Evolutionary conservation across 2,797 vertebrate genomes (phyloP).

Genomic region (Triplophysa bombifrons): DNA sequence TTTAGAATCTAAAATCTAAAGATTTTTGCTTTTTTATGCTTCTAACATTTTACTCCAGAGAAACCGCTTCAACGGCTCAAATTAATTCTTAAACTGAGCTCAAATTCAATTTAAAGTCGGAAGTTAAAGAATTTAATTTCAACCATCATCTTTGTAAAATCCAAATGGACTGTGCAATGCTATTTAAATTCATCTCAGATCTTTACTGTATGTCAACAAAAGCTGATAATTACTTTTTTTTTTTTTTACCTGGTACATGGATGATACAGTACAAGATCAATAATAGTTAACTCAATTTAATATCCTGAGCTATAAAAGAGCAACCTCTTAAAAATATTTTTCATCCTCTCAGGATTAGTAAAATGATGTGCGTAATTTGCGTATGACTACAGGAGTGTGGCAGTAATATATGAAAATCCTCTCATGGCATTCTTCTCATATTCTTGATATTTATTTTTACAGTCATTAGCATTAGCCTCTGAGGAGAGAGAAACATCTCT

Average conservation of each 20-base stretch:
- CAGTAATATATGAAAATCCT: background rate
- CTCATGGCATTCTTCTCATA: constrained; percentile 8
- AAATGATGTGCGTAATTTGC: background rate
- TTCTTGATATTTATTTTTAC: background rate
- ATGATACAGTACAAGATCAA: background rate
- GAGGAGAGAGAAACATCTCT: constrained; percentile 36
- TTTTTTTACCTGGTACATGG: background rate
- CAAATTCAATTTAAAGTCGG: background rate
- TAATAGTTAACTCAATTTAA: background rate
- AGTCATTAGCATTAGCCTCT: constrained; percentile 1
- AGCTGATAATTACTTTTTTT: too few relatives aligned
- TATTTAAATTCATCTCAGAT: background rate
- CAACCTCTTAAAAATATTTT: background rate
- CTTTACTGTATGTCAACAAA: background rate
- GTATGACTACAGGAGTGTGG: background rate
- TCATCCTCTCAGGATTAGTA: background rate
- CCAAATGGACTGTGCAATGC: background rate
- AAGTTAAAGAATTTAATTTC: background rate
- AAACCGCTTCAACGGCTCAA: background rate
- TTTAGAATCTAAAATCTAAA: too few relatives aligned
- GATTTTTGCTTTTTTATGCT: background rate
- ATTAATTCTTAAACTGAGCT: background rate
- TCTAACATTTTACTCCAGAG: background rate
- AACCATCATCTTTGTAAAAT: background rate
- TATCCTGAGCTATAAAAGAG: background rate